Percentiles rank a stretch among this genome's conserved stretches.
phyloP scores from a whole-genome alignment of 2,113 vertebrate genomes.

The Falcunculus frontatus region DNA sequence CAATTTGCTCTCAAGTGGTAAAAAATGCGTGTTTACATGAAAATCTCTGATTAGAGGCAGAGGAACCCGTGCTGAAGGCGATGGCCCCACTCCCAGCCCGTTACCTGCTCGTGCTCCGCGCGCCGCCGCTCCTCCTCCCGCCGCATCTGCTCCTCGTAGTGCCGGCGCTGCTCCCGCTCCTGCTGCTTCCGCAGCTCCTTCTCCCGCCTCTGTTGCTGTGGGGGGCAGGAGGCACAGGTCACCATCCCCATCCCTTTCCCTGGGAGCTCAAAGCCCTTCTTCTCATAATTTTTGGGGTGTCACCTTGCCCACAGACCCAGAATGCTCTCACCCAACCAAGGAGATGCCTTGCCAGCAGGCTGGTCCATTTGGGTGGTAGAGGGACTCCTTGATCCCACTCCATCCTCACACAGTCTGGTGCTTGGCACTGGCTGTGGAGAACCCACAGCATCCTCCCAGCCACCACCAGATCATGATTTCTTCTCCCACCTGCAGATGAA shows the following conservation, averaged over 20 bases:
- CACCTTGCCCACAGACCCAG: rapidly evolving
- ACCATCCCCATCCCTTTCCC: not conserved
- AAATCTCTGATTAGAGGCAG: not conserved
- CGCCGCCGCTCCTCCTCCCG: constrained; percentile 93
- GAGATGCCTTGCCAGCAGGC: not conserved
- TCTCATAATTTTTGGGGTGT: not conserved
- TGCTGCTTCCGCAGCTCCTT: constrained; percentile 96
- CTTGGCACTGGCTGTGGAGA: not conserved
- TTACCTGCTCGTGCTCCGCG: constrained; percentile 93
- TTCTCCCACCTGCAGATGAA: not conserved
- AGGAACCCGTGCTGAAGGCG: not conserved
- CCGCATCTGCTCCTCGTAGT: constrained; percentile 93
- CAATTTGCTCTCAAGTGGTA: constrained; percentile 12
- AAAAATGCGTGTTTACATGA: not conserved
- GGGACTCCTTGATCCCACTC: not conserved
- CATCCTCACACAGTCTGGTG: not conserved
- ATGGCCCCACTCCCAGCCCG: rapidly evolving
- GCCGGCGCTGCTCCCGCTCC: constrained; percentile 92
- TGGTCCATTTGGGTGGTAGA: not conserved
- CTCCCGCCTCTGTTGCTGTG: constrained; percentile 91
- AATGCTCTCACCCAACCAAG: rapidly evolving
- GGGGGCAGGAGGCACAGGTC: not conserved
- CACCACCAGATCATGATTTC: rapidly evolving
- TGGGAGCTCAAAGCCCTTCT: rapidly evolving
- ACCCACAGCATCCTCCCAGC: not conserved